phyloP scores from a whole-genome alignment of 2,888 invertebrate genomes.

The Julus scanicus region DNA sequence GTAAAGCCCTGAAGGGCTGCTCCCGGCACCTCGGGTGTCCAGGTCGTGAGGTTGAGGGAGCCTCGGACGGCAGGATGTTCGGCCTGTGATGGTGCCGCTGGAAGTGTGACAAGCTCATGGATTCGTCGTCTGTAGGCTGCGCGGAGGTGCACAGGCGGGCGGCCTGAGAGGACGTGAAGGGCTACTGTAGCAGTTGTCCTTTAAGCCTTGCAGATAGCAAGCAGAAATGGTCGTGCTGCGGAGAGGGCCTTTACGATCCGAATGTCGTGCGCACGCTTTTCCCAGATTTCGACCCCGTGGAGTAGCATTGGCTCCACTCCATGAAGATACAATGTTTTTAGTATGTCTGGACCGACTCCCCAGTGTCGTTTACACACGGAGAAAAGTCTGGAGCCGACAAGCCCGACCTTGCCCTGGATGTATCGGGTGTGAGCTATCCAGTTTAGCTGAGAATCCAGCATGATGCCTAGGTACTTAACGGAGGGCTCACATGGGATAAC shows the following conservation, averaged over 20 bases:
- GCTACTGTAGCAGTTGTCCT: background rate
- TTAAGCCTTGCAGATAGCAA: background rate
- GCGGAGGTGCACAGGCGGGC: background rate
- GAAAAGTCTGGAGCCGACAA: rapidly evolving
- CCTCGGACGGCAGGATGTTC: background rate
- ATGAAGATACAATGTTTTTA: background rate
- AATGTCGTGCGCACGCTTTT: background rate
- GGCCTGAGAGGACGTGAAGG: background rate
- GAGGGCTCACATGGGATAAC: background rate
- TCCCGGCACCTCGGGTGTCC: background rate
- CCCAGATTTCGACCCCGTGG: background rate
- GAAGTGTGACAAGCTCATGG: background rate
- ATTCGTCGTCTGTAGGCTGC: background rate
- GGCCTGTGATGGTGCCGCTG: too few relatives aligned
- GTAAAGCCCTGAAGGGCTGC: background rate
- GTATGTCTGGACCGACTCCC: background rate
- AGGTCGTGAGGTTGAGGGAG: background rate
- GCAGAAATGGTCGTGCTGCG: background rate
- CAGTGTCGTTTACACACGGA: background rate
- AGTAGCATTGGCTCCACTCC: background rate
- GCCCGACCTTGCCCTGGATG: background rate
- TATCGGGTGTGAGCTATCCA: background rate
- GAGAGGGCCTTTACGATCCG: background rate
- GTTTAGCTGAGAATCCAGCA: background rate
- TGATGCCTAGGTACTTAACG: background rate